phyloP scores from a whole-genome alignment of 1,140 invertebrate species.

The Drosophila guanche region DNA sequence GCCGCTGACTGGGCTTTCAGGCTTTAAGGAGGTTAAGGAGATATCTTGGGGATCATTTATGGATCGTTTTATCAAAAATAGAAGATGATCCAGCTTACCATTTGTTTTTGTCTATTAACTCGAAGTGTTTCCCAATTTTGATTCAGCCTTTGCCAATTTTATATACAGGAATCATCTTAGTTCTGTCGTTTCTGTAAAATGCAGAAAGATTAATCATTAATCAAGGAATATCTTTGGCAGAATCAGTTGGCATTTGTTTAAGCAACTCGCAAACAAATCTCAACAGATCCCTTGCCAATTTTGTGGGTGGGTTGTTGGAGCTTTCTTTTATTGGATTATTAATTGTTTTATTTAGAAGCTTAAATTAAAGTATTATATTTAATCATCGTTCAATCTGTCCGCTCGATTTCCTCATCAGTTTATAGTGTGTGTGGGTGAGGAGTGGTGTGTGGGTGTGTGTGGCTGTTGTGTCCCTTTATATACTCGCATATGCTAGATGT shows the following conservation, averaged over 20 bases:
- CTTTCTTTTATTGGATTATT: constrained; percentile 71
- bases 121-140: too few relatives aligned
- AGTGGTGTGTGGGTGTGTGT: constrained; percentile 26
- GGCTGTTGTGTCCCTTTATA: constrained; percentile 8
- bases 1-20: too few relatives aligned
- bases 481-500: constrained; percentile 27
- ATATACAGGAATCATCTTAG: too few relatives aligned
- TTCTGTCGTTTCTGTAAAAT: too few relatives aligned
- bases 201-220: too few relatives aligned
- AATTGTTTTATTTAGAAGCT: constrained; percentile 82
- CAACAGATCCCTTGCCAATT: constrained; percentile 21
- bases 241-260: background rate
- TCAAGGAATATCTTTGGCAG: too few relatives aligned
- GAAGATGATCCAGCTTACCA: too few relatives aligned
- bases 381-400: constrained; percentile 68
- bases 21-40: too few relatives aligned
- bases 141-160: too few relatives aligned
- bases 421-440: constrained; percentile 65
- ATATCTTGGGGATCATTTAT: too few relatives aligned
- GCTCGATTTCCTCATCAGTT: constrained; percentile 67
- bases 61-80: too few relatives aligned
- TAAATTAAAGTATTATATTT: constrained; percentile 81
- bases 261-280: constrained; percentile 1
- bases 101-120: too few relatives aligned
- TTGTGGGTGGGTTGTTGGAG: background rate